Evolutionary conservation across 1,140 invertebrate species (phyloP), one percentile per base, ranked within the genome.

Genomic region (Oncopodura yosiiana): DNA sequence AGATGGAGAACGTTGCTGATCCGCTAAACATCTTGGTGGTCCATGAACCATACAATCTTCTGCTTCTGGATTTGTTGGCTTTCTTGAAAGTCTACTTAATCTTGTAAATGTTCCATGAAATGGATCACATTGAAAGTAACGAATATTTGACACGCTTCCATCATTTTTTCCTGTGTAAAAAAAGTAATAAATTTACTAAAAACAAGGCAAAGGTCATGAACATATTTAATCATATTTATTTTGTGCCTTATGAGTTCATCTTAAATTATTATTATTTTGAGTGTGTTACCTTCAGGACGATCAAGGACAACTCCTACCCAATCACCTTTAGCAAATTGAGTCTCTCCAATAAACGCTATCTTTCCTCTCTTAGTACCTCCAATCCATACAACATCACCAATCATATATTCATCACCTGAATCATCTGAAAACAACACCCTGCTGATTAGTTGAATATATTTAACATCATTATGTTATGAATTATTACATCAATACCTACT

Each of bases 311-410:
- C 83, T 34, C 94, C 94, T 65, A 91, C 93, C 94, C 94, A 98
- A 54, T 94, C 87, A 61, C 94, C 94, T 29, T 86, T 81, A 21
- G 87, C 93, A 71, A 98, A 98, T 68, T 91, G 82, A 30, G 94
- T 94, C 69, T 96, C 93, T n/a, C 95, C 95, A 56, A 98, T 92
- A 70, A 88, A 99, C 24, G 93, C 91, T 61, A 99, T 95, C 65
- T 82, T 79, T 26, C 94, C 94, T 3, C 90, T 83, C 68, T 95
- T 94, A n/a, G 81, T 84, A 32, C 93, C 93, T 66, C 90, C 89
- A 27, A 98, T 92, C 84, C 86, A 97, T 62, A 97, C 86, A 61
- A 83, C 76, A 67, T 97, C 87, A 36, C 93, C 93, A 66, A 96
- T 89, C 64, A 92, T 94, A 70, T 95, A 96, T 72, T n/a, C 27